phyloP scores from a whole-genome alignment of 2,797 vertebrate species.

The Rhinella marina region DNA sequence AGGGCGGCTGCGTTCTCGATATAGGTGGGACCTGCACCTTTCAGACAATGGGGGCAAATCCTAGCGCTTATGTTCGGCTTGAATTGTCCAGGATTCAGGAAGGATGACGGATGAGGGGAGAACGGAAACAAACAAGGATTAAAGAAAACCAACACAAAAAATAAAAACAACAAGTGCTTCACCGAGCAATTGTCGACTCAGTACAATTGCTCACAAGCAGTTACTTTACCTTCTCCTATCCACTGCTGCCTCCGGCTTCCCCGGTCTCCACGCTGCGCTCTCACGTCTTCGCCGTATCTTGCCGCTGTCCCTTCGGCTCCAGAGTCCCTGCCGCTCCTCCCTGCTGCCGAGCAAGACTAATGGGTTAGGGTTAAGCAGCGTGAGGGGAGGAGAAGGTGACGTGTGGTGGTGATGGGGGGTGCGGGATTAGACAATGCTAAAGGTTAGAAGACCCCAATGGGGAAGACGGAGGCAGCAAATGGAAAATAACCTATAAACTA shows the following conservation, averaged over 20 bases:
- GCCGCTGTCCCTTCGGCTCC: background rate
- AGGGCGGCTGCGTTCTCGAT: no score
- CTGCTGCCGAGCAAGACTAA: conserved; percentile 45
- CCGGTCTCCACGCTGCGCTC: conserved; percentile 1
- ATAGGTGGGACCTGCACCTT: no score
- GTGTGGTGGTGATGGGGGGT: background rate
- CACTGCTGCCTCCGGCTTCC: conserved; percentile 38
- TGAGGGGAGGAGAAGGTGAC: background rate
- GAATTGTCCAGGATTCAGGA: no score
- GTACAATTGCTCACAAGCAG: conserved; percentile 39
- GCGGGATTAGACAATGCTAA: background rate
- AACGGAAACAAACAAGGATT: no score
- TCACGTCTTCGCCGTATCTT: background rate
- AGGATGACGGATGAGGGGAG: no score
- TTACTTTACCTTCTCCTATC: conserved; percentile 48
- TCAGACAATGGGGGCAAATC: no score
- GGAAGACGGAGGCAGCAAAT: background rate
- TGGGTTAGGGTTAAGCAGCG: conserved; percentile 46
- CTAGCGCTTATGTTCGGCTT: no score
- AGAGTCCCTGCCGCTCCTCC: background rate
- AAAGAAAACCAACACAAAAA: background rate
- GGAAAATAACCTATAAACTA: background rate
- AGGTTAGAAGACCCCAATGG: background rate
- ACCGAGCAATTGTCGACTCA: background rate
- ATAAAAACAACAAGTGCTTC: background rate